phyloP scores from a whole-genome alignment of 2,113 vertebrate genomes.

The Dicrurus megarhynchus region DNA sequence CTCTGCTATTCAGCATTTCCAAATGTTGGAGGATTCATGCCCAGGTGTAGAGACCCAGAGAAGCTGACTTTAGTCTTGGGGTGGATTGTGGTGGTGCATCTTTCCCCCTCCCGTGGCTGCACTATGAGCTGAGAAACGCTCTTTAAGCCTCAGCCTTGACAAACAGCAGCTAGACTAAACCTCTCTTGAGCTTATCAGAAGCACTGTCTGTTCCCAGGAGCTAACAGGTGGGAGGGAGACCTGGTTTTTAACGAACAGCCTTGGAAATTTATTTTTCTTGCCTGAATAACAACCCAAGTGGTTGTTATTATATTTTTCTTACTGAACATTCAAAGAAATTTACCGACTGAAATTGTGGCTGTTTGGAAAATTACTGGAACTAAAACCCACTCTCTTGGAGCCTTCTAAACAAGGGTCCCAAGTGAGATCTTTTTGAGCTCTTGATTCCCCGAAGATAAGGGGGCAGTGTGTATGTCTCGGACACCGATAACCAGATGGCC shows the following conservation, averaged over 20 bases:
- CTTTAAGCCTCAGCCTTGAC: rapidly evolving
- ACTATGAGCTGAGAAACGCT: background rate
- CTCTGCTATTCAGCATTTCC: background rate
- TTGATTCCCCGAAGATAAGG: background rate
- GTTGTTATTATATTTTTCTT: background rate
- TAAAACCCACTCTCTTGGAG: background rate
- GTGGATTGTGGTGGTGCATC: background rate
- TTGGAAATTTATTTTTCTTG: background rate
- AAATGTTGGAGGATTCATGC: background rate
- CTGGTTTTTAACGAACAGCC: background rate
- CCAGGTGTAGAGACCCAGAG: too few species aligned
- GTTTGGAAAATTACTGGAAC: background rate
- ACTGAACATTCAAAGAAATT: background rate
- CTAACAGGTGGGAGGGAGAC: background rate
- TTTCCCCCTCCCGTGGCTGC: background rate
- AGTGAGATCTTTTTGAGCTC: background rate
- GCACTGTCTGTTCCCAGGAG: background rate
- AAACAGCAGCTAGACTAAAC: background rate
- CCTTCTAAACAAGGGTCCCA: background rate
- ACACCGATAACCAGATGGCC: background rate
- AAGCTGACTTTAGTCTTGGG: background rate
- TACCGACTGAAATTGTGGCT: background rate
- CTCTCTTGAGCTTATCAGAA: background rate
- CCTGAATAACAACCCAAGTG: background rate
- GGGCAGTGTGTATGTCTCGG: background rate